phyloP scores from a whole-genome alignment of 2,888 invertebrate genomes.

The Ferdinandea cuprea region DNA sequence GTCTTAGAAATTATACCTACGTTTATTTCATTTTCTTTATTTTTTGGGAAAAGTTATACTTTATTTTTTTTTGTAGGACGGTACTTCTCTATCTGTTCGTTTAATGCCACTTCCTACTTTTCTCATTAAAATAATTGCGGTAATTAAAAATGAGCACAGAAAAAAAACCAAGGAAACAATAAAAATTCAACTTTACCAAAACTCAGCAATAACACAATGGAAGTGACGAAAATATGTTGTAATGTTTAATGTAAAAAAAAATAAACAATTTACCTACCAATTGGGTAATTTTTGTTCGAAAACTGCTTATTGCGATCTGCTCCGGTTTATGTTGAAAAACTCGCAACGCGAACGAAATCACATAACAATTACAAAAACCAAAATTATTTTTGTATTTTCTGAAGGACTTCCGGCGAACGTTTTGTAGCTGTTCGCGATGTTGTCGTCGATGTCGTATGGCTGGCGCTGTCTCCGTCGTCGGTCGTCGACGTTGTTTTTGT shows the following conservation, averaged over 20 bases:
- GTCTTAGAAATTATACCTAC: slow-evolving; percentile 57
- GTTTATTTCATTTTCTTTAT: background rate
- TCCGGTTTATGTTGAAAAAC: slow-evolving; percentile 34
- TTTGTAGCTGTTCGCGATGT: slow-evolving; percentile 49
- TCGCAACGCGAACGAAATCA: slow-evolving; percentile 46
- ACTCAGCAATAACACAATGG: background rate
- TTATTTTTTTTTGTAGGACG: no score
- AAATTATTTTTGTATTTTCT: slow-evolving; percentile 69
- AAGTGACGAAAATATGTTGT: slow-evolving; percentile 13
- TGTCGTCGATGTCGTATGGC: background rate
- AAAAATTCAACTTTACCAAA: slow-evolving; percentile 17
- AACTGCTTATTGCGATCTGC: slow-evolving; percentile 38
- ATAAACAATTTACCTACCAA: slow-evolving; percentile 70
- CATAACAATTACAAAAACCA: slow-evolving; percentile 54
- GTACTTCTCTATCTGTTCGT: slow-evolving; percentile 13
- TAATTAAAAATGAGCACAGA: slow-evolving; percentile 67
- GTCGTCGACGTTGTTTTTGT: slow-evolving; percentile 11
- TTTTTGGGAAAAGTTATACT: slow-evolving; percentile 33
- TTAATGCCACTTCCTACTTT: slow-evolving; percentile 67
- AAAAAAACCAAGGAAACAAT: slow-evolving; percentile 17
- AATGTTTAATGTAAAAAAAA: slow-evolving; percentile 38
- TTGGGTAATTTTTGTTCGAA: slow-evolving; percentile 64
- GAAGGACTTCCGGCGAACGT: slow-evolving; percentile 74
- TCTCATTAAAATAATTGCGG: slow-evolving; percentile 65
- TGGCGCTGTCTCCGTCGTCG: slow-evolving; percentile 2